phyloP scores from a whole-genome alignment of 2,797 vertebrate genomes.

The Clarias platycephalus region DNA sequence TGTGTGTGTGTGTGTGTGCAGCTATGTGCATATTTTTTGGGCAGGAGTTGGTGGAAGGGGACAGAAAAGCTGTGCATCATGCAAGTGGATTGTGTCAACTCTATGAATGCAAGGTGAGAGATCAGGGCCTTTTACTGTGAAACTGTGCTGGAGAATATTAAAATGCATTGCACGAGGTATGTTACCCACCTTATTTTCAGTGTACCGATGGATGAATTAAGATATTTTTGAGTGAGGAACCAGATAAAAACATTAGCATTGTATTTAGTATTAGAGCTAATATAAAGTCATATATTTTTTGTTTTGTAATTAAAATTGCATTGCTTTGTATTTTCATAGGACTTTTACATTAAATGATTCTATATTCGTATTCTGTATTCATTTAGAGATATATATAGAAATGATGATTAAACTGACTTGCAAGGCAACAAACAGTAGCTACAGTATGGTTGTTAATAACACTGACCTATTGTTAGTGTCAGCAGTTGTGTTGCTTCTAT shows the following conservation, averaged over 20 bases:
- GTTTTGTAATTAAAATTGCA: not conserved
- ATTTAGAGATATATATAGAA: not conserved
- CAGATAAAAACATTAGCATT: not conserved
- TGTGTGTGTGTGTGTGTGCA: conserved; percentile 59
- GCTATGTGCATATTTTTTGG: conserved; percentile 87
- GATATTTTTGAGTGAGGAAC: not conserved
- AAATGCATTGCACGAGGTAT: not conserved
- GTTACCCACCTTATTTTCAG: not conserved
- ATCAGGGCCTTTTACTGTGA: conserved; percentile 22
- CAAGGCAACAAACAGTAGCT: not conserved
- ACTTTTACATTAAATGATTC: not conserved
- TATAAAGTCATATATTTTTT: not conserved
- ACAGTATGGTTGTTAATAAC: not conserved
- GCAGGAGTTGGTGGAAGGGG: conserved; percentile 85
- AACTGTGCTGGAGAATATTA: not conserved
- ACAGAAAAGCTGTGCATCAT: conserved; percentile 84
- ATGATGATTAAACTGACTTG: not conserved
- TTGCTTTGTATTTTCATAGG: not conserved
- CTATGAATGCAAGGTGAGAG: conserved; percentile 89
- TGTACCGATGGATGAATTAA: not conserved
- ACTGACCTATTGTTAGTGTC: not conserved
- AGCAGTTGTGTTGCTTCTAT: not conserved
- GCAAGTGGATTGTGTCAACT: conserved; percentile 85
- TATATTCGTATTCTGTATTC: not conserved
- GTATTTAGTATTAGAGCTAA: not conserved